Evolutionary conservation across 2,888 invertebrate genomes (phyloP).

Genomic region (Lasioglossum oenotherae): DNA sequence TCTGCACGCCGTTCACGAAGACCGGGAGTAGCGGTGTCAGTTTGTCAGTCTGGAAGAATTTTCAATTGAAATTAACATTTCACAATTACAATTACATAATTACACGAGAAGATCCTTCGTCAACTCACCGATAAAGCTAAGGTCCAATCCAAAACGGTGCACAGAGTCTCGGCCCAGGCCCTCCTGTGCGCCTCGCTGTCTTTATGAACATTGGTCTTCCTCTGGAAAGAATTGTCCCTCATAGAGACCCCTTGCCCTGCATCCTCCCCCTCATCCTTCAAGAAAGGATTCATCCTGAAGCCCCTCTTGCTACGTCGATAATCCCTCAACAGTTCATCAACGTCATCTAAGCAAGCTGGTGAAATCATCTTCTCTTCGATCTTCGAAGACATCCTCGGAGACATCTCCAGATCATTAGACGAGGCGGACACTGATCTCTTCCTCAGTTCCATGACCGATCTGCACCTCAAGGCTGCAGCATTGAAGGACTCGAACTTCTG

Average conservation of each 20-base stretch:
- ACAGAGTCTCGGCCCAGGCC: constrained; percentile 94
- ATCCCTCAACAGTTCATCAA: constrained; percentile 79
- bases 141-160: constrained; percentile 92
- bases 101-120: not conserved
- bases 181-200: constrained; percentile 94
- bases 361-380: constrained; percentile 38
- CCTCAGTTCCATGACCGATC: constrained; percentile 78
- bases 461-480: constrained; percentile 69
- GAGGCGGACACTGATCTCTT: constrained; percentile 42
- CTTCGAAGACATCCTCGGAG: constrained; percentile 20
- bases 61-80: too few relatives aligned
- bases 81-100: too few relatives aligned
- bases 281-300: constrained; percentile 81
- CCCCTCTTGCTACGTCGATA: constrained; percentile 81
- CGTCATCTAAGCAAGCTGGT: constrained; percentile 65
- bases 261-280: constrained; percentile 69
- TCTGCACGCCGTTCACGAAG: constrained; percentile 86
- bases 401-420: constrained; percentile 44
- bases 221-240: constrained; percentile 87
- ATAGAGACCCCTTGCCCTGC: constrained; percentile 8
- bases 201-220: constrained; percentile 87
- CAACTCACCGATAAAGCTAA: constrained; percentile 86
- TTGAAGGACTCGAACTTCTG: constrained; percentile 28
- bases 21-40: constrained; percentile 86
- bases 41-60: constrained; percentile 82